Conservation (phyloP, 2,113 vertebrate genomes). For the Amazona vittata region DNA sequence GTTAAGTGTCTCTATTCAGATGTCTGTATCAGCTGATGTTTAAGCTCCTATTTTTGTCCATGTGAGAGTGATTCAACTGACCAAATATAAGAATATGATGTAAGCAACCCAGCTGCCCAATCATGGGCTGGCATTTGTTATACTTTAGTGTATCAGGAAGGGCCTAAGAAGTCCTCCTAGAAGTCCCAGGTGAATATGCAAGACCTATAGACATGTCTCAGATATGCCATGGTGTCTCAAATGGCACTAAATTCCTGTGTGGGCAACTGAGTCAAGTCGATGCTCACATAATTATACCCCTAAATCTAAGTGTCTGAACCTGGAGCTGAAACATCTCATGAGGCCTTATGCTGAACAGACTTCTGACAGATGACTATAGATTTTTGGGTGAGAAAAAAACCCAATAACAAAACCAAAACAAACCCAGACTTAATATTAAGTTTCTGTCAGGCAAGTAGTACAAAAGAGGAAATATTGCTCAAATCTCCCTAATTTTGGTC, state of each 20-base stretch:
- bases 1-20: neutral
- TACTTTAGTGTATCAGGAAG: neutral
- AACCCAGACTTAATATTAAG: neutral
- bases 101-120: neutral
- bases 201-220: neutral
- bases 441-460: neutral
- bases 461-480: neutral
- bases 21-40: neutral
- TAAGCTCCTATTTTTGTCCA: neutral
- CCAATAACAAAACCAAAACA: neutral
- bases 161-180: neutral
- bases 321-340: neutral
- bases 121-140: rapidly evolving
- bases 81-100: neutral
- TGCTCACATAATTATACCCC: neutral
- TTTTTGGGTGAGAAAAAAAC: rapidly evolving
- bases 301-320: neutral
- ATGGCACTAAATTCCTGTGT: neutral
- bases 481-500: neutral
- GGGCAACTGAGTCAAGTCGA: neutral
- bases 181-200: neutral
- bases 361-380: neutral
- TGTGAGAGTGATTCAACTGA: neutral
- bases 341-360: neutral
- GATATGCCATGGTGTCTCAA: neutral